A percentile compares a stretch with the other conserved stretches of the same genome.
Evolutionary conservation across 2,113 vertebrate species (phyloP).

Genomic region (Cacatua alba): DNA sequence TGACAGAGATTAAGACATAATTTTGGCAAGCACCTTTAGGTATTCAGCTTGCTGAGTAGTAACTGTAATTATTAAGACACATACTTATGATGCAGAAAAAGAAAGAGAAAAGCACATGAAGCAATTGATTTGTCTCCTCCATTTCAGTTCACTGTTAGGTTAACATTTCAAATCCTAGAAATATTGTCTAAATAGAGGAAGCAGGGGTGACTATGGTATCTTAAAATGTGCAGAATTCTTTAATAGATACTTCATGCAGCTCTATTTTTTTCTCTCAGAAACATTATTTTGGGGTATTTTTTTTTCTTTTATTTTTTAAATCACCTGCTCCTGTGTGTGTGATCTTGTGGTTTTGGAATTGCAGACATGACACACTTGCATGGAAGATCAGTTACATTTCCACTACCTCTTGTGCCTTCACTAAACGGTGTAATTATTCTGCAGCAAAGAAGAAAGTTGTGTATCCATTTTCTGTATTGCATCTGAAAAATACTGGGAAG

Average conservation of each 20-base stretch:
- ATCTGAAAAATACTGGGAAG: not conserved
- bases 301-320: not conserved
- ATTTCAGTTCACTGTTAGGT: not conserved
- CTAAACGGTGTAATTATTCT: not conserved
- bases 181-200: not conserved
- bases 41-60: not conserved
- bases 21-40: not conserved
- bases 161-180: not conserved
- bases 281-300: not conserved
- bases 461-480: not conserved
- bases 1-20: not conserved
- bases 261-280: not conserved
- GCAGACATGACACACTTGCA: accelerated
- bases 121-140: not conserved
- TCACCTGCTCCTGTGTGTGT: not conserved
- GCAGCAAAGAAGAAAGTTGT: not conserved
- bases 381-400: not conserved
- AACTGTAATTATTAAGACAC: not conserved
- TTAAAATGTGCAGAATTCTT: not conserved
- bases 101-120: not conserved
- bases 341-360: not conserved
- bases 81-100: not conserved
- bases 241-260: not conserved
- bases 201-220: not conserved
- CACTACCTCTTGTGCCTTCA: not conserved